Evolutionary conservation across 1,140 invertebrate genomes (phyloP), one percentile per base, ranked within the genome.

Genomic region (Drosophila equinoxialis): DNA sequence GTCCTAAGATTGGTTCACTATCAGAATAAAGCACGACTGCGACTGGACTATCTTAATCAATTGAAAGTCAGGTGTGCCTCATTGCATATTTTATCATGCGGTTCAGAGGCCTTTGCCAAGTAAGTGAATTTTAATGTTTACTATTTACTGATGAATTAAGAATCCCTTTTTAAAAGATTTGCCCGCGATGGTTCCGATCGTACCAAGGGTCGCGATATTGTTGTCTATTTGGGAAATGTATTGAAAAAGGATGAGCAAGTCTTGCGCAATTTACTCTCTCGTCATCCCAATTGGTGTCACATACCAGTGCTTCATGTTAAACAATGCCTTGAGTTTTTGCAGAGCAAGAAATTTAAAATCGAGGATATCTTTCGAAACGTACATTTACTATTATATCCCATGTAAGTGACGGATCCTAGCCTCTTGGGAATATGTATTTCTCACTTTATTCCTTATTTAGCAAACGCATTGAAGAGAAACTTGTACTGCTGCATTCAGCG

Each of bases 251-350:
- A 76, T 4, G 77, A 85, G 51, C 82, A 80, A n/a, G 63, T 74
- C 3, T 72, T 94, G 26, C 73, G 93, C 8, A 79, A 89, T 42
- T 60, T 92, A 33, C 69, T 95, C 13, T 92, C 81, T 17, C 83
- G 91, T 8, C 94, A 95, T 84, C 94, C 93, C 6, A 94, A 94
- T 74, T 94, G 94, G 93, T 93, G 93, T 17, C 93, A 94, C 62
- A 92, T 93, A n/a, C 92, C 94, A 0, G 69, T 94, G 0, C 65
- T 92, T n/a, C 92, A 93, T 10, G 91, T 94, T 1, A 92, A 93
- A 59, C 91, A 93, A 62, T 94, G 93, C 51, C 90, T 94, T 33
- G 91, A 93, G 39, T 93, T 90, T 77, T 79, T 94, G 33, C 82
- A 64, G 6, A 79, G 92, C 42, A 92, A 84, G 20, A 81, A 84